Conservation (phyloP, 2,113 vertebrate species). For the Vulpes lagopus region DNA sequence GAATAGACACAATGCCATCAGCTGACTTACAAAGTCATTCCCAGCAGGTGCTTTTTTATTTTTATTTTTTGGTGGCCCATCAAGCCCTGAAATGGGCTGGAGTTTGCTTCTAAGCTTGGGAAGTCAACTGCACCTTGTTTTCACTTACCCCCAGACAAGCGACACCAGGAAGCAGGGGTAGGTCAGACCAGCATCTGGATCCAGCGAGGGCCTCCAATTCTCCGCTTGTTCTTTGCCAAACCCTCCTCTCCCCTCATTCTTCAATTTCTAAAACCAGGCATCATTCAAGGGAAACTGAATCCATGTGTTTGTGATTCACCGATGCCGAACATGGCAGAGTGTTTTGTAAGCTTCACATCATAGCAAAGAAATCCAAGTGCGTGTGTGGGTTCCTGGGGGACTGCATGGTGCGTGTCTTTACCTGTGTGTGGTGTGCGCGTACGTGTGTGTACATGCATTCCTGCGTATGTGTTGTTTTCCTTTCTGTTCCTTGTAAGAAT, state of each 20-base stretch:
- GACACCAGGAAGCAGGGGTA: not conserved
- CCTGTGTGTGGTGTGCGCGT: not conserved
- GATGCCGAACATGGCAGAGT: conserved; percentile 9
- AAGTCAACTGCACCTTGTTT: conserved; percentile 37
- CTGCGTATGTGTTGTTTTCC: not conserved
- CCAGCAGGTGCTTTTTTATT: not conserved
- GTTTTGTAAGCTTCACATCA: conserved; percentile 44
- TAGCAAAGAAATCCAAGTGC: not conserved
- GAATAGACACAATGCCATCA: not conserved
- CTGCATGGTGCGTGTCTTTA: not conserved
- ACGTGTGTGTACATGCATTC: not conserved
- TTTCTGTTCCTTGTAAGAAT: conserved; percentile 63
- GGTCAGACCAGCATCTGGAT: conserved; percentile 59
- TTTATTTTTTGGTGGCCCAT: not conserved
- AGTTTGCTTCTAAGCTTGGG: not conserved
- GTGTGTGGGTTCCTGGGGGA: not conserved
- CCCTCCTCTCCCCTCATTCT: conserved; percentile 41
- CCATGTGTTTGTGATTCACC: conserved; percentile 80
- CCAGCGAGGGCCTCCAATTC: conserved; percentile 37
- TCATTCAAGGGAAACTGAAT: conserved; percentile 65
- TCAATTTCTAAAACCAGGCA: conserved; percentile 52
- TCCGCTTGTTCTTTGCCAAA: conserved; percentile 45
- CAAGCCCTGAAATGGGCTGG: not conserved
- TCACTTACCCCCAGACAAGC: conserved; percentile 39
- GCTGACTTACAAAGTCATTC: not conserved